Base-by-base conservation (phyloP, 1,140 invertebrate species). In the Cyclargus thomasi region DNA sequence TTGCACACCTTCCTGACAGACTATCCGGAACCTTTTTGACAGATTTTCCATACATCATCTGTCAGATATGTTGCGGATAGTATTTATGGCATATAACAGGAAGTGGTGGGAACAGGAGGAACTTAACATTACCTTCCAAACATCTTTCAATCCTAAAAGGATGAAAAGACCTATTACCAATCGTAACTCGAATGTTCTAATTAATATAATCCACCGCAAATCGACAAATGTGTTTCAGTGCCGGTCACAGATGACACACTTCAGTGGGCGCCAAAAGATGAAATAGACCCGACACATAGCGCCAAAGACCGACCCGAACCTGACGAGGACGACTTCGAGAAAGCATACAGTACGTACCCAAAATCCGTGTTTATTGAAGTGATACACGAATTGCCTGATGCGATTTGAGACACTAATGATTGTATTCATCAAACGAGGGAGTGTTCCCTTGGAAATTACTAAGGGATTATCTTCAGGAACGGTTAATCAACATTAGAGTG, bases 221-320 rank as follows among this genome's bases (percentile, higher is more conserved):
- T 62, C 5, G 16, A 63, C 21, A 47, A 39, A 47, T 65, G 22
- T 35, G 14, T 72, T 72, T 16, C 66, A 74, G 69, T 74, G 67
- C 70, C 74, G 16, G 80, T 80, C 8, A 88, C 87, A 57, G 84
- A 88, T 68, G 82, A 83, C 29, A 81, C 77, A 8, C 69, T 81
- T 7, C 82, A 83, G 17, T 87, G 86, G 85, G 82, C 83, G 0
- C 70, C 76, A 7, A 85, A 85, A 67, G 84, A 87, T 21, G 83
- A 85, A 62, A 79, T 86, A 57, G 71, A 74, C 0, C 82, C 1
- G 79, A 85, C 63, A 36, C 78, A 62, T 74, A 81, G 21, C 76
- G 80, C 1, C 67, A 83, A 85, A 7, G 81, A 77, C 64, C 68
- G 75, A 68, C 79, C 74, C 0, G 18, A 70, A 7, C 67, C 73